Evolutionary conservation across 2,113 vertebrate genomes (phyloP).

Genomic region (Chroicocephalus ridibundus): DNA sequence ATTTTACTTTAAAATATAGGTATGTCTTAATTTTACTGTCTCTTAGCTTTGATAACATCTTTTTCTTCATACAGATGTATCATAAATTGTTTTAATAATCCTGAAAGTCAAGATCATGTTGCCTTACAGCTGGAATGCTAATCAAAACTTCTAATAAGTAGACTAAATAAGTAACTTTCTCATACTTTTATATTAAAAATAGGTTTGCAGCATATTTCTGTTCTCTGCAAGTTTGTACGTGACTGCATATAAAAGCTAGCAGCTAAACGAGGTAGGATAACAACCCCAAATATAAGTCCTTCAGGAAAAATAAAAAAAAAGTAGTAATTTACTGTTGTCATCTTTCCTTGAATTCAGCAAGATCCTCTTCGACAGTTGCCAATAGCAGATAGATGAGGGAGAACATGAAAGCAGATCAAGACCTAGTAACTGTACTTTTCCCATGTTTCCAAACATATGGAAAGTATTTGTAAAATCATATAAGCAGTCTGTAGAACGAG

Average conservation of each 20-base stretch:
- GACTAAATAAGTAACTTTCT: neutral
- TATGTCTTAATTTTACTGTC: neutral
- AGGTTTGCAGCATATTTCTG: neutral
- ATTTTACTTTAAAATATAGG: neutral
- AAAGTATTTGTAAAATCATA: neutral
- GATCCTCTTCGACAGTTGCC: neutral
- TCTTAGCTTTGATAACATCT: neutral
- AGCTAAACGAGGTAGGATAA: neutral
- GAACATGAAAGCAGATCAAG: neutral
- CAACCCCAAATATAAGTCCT: neutral
- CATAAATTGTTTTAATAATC: neutral
- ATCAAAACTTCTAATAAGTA: neutral
- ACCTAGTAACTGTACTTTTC: neutral
- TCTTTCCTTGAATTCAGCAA: neutral
- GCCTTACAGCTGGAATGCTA: neutral
- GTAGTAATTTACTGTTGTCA: neutral
- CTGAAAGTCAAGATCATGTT: neutral
- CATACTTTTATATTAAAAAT: neutral
- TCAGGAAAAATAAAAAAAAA: neutral
- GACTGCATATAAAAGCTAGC: neutral
- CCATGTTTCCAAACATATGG: neutral
- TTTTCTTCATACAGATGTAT: neutral
- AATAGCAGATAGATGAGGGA: neutral
- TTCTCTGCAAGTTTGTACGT: rapidly evolving
- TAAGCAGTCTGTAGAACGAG: neutral